Evolutionary conservation across 2,888 invertebrate genomes (phyloP), one percentile per base, ranked within the genome.

Genomic region (Zaprionus lineosus): DNA sequence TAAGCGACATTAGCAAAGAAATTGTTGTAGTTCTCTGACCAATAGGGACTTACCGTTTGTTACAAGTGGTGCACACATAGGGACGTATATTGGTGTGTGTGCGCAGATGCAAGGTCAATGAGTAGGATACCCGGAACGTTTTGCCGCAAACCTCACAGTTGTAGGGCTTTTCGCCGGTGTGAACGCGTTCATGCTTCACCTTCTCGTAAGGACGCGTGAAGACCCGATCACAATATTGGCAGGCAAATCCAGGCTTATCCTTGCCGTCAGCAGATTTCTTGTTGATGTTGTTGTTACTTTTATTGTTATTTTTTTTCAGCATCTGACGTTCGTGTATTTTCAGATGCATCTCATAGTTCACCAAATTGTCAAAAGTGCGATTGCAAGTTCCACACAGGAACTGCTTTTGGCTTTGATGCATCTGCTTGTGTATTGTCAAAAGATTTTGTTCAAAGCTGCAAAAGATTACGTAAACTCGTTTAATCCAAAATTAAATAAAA

Each of bases 101-200:
- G 48, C 95, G 92, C 92, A 95, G 93, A 87, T 95, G 95, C 6
- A 95, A 89, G 0, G 95, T 95, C 39, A 95, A 90, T 57, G 95
- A 95, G 86, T 95, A 95, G 44, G 94, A 93, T 15, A 95, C 95
- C 6, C 95, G 92, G 90, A 95, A 95, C 2, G 93, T 92, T 88
- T 95, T 95, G 36, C 95, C 95, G 85, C 95, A 95, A 19, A 95
- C 94, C 87, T 94, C 94, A 77, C 95, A 95, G 48, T 92, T 91
- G 79, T 95, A 94, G 0, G 95, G 95, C 77, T 95, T 95, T 83
- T 95, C 95, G 86, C 94, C 94, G 0, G 95, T 95, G 74, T 95
- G 95, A 81, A 95, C 94, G n/a, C 95, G 91, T 88, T 95, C 95
- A 77, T 95, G 95, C 88, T 95, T 95, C 1, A 95, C 95, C 88